These are phyloP conservation scores for Tangara arthus DNA, from an alignment of 2,797 vertebrate genomes.

Conservation along the genomic window DNA sequence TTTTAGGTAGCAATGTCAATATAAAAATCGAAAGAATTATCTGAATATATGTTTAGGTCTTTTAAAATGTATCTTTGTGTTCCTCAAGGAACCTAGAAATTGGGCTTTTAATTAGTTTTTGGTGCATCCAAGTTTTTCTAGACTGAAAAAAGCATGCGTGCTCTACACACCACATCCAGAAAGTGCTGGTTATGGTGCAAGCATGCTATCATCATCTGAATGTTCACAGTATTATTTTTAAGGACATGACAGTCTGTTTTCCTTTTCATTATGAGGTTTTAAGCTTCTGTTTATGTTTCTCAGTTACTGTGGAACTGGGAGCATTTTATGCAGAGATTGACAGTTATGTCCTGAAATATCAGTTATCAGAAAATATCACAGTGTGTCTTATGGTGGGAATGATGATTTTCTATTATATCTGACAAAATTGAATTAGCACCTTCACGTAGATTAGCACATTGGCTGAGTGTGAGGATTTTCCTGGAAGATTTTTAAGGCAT, in stretches of 20 bases:
- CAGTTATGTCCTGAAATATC: neutral
- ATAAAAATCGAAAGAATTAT: neutral
- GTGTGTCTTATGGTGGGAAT: neutral
- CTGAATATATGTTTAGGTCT: neutral
- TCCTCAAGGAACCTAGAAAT: neutral
- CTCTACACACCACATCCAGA: neutral
- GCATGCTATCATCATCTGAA: neutral
- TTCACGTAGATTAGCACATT: neutral
- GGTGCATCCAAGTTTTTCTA: neutral
- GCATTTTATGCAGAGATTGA: neutral
- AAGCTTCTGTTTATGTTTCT: neutral
- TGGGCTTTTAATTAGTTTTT: neutral
- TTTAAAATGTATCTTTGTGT: neutral
- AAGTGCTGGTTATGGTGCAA: neutral
- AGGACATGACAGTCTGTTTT: neutral
- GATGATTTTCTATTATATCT: neutral
- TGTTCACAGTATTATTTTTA: neutral
- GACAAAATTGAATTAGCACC: neutral
- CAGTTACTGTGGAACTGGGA: neutral
- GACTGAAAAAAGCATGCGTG: fast-evolving
- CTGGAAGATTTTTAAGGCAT: neutral
- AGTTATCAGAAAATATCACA: neutral
- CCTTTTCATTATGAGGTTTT: neutral
- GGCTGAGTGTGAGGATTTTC: neutral
- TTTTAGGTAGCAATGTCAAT: neutral